Base-by-base conservation (phyloP, 2,113 vertebrate genomes). In the Dasyprocta punctata region DNA sequence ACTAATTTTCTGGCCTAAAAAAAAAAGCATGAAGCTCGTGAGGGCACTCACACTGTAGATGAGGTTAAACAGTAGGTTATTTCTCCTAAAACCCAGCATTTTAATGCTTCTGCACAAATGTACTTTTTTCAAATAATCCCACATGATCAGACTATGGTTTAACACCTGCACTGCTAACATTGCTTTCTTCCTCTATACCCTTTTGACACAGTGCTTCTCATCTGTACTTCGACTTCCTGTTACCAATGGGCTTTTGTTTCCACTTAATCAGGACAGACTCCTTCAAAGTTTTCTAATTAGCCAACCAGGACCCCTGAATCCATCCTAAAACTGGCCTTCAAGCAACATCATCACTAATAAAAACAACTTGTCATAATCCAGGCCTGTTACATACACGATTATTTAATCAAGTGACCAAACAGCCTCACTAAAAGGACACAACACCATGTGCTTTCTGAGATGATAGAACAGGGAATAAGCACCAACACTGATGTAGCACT, bases 1-100 rank as follows among this genome's bases (percentile, higher is more conserved):
- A 98, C 99, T 99, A 98, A 99, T 99, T 98, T 99, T 99, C 99
- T 99, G 99, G 98, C 99, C 99, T 99, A 98, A 91, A 97, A 97
- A 81, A 97, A 87, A 56, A 81, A 97, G 65, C 0, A 86, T 13
- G 9, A 67, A 0, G 1, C 82, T 78, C 94, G 95, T 38, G 3
- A 96, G 81, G 56, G 63, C 4, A 95, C 4, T 44, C 4, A 89
- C 1, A 87, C 1, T 26, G 44, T 26, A 41, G 54, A 87, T 81
- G 49, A 0, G 52, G 58, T 69, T 58, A 63, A 44, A 58, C 6
- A 95, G 5, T 30, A 69, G 52, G 36, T 56, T 58, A 86, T 22
- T 71, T 78, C 20, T 90, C 24, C 61, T 73, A 93, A 73, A 38
- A 93, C 63, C 54, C 26, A 69, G 41, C 41, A 81, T 90, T 92